phyloP scores from a whole-genome alignment of 2,113 vertebrate species.

The Oxyura jamaicensis region DNA sequence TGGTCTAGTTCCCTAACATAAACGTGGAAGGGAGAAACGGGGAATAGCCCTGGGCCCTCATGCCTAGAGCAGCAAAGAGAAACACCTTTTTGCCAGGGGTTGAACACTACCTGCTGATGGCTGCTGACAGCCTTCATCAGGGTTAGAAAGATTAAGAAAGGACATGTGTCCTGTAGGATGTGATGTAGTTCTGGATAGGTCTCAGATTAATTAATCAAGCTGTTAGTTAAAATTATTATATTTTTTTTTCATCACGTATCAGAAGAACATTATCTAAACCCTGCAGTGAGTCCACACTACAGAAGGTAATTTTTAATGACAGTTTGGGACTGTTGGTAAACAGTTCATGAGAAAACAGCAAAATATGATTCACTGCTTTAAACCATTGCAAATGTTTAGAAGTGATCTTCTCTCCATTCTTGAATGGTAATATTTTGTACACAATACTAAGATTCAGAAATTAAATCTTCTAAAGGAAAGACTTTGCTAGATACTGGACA shows the following conservation, averaged over 20 bases:
- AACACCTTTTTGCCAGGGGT: not conserved
- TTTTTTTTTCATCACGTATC: not conserved
- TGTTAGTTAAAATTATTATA: not conserved
- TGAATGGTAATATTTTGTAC: not conserved
- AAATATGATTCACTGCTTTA: not conserved
- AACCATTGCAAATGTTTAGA: not conserved
- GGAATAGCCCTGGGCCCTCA: not conserved
- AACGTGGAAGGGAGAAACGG: not conserved
- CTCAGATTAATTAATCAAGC: not conserved
- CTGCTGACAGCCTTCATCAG: not conserved
- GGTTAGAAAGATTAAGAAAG: not conserved
- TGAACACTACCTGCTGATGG: not conserved
- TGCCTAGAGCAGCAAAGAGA: not conserved
- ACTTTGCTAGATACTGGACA: not conserved
- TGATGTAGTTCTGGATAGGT: not conserved
- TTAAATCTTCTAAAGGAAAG: not conserved
- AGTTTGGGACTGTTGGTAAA: not conserved
- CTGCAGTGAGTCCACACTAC: fast-evolving
- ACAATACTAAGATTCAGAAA: not conserved
- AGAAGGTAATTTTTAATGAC: not conserved
- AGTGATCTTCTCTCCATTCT: not conserved
- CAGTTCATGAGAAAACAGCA: not conserved
- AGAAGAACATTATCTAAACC: not conserved
- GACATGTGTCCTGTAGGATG: not conserved
- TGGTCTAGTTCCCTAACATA: not conserved